Evolutionary conservation across 2,797 vertebrate species (phyloP).

Genomic region (Macroramphosus scolopax): DNA sequence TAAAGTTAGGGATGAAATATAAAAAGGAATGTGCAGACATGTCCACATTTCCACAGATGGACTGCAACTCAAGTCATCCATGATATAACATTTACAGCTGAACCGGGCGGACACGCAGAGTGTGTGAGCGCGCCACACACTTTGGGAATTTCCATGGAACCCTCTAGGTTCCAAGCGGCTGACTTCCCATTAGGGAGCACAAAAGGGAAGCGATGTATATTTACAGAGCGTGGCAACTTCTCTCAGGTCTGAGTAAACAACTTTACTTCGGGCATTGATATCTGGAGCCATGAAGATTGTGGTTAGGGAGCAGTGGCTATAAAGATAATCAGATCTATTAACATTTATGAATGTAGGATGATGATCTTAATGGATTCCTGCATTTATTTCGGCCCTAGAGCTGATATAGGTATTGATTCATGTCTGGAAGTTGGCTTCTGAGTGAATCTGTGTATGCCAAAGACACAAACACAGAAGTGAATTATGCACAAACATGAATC

Average conservation of each 20-base stretch:
- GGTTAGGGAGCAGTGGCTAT: neutral
- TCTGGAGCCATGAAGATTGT: slow-evolving; percentile 6
- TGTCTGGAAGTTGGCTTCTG: slow-evolving; percentile 16
- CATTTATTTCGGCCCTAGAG: too few species aligned
- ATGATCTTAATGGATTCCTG: slow-evolving; percentile 30
- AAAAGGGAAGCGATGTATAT: slow-evolving; percentile 44
- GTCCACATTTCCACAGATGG: slow-evolving; percentile 58
- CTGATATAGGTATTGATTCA: slow-evolving; percentile 41
- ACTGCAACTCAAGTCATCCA: slow-evolving; percentile 66
- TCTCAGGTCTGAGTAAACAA: slow-evolving; percentile 38
- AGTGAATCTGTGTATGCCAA: neutral
- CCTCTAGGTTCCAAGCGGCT: slow-evolving; percentile 46
- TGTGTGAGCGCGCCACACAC: slow-evolving; percentile 45
- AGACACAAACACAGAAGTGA: slow-evolving; percentile 5
- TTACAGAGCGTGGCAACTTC: slow-evolving; percentile 40
- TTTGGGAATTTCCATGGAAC: slow-evolving; percentile 70
- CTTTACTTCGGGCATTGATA: slow-evolving; percentile 34
- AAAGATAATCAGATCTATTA: slow-evolving; percentile 38
- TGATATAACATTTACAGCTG: slow-evolving; percentile 70
- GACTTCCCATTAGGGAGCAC: slow-evolving; percentile 65
- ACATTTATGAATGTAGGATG: slow-evolving; percentile 43
- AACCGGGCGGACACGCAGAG: slow-evolving; percentile 36
- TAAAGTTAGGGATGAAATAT: slow-evolving; percentile 11
- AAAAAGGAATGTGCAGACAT: slow-evolving; percentile 34
- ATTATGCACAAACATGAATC: neutral